Evolutionary conservation across 2,113 vertebrate species (phyloP).

Genomic region (Ciconia maguari): DNA sequence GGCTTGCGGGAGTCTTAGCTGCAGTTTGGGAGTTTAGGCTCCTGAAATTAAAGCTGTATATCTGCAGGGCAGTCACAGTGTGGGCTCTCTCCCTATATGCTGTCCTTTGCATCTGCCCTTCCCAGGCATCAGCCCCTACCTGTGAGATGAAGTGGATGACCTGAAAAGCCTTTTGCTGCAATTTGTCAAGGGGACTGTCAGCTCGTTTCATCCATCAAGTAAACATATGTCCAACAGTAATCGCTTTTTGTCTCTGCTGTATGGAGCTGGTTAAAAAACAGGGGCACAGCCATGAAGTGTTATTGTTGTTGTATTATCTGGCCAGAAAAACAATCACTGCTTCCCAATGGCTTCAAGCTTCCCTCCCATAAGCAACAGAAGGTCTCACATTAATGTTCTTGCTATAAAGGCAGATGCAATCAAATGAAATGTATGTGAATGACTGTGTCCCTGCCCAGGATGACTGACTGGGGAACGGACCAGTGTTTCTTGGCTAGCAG

Average conservation of each 20-base stretch:
- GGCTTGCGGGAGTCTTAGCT: not conserved
- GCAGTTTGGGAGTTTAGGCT: not conserved
- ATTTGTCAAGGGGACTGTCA: not conserved
- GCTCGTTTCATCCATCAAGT: not conserved
- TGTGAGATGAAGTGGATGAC: not conserved
- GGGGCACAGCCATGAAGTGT: not conserved
- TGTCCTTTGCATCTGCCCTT: not conserved
- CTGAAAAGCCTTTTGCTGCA: not conserved
- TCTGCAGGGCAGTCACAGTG: accelerated
- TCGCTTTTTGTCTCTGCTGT: not conserved
- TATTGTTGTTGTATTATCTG: not conserved
- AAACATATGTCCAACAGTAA: not conserved
- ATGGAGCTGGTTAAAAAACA: not conserved
- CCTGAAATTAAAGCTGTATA: not conserved
- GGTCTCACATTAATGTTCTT: not conserved
- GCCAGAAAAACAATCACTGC: not conserved
- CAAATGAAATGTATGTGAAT: not conserved
- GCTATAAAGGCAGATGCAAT: not conserved
- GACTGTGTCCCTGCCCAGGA: not conserved
- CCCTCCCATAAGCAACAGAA: not conserved
- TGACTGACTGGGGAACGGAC: not conserved
- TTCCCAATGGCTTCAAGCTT: not conserved
- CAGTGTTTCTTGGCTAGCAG: not conserved
- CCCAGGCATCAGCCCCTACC: not conserved
- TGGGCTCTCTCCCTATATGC: accelerated